These are phyloP conservation scores for Plagodis pulveraria DNA, from an alignment of 2,888 invertebrate species.

Conservation along the genomic window DNA sequence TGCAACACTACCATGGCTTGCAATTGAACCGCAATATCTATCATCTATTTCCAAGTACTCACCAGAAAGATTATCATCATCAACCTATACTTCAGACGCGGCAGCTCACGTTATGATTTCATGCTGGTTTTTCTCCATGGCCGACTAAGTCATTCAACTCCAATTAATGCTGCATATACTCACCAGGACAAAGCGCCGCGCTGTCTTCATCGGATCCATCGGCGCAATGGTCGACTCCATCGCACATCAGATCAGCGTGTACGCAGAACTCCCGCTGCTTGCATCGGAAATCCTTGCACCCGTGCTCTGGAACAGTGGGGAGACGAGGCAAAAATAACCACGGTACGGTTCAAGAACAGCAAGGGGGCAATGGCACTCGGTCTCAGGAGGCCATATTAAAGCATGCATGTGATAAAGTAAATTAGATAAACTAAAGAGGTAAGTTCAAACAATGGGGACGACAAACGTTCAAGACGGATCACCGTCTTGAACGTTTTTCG, in stretches of 20 bases:
- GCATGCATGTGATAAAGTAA: slow-evolving; percentile 15
- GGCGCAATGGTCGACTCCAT: slow-evolving; percentile 96
- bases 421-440: background rate
- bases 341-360: slow-evolving; percentile 27
- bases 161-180: background rate
- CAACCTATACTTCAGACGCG: too few relatives aligned
- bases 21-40: too few relatives aligned
- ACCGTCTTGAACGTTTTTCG: background rate
- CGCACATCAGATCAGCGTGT: slow-evolving; percentile 95
- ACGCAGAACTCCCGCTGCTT: slow-evolving; percentile 96
- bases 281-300: slow-evolving; percentile 95
- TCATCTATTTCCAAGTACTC: too few relatives aligned
- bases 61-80: too few relatives aligned
- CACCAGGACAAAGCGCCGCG: slow-evolving; percentile 93
- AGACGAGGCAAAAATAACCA: slow-evolving; percentile 44
- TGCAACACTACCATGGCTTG: too few relatives aligned
- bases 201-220: slow-evolving; percentile 96
- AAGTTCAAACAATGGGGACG: background rate
- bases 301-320: slow-evolving; percentile 88
- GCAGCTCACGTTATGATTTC: too few relatives aligned
- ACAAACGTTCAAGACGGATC: background rate
- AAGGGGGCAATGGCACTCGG: slow-evolving; percentile 7
- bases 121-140: too few relatives aligned
- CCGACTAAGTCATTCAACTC: too few relatives aligned
- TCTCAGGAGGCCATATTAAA: slow-evolving; percentile 14